A percentile compares a stretch with the other conserved stretches of the same genome.
phyloP scores from a whole-genome alignment of 2,888 invertebrate species.

The Tinea semifulvella region DNA sequence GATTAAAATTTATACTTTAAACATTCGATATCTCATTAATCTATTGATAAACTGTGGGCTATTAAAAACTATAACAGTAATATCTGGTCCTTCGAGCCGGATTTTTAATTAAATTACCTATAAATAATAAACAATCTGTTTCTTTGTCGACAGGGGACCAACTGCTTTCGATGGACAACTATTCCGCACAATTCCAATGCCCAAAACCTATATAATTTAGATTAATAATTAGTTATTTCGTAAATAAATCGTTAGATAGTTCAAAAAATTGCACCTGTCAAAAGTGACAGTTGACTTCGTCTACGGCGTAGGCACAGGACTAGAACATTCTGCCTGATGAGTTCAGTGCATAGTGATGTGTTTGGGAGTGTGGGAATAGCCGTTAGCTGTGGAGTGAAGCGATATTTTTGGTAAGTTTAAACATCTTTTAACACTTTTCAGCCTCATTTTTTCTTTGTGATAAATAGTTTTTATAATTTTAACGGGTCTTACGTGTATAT shows the following conservation, averaged over 20 bases:
- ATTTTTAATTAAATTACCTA: not conserved
- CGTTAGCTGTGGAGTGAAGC: not conserved
- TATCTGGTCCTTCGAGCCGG: no score
- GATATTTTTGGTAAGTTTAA: not conserved
- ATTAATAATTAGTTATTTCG: not conserved
- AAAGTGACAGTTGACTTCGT: constrained; percentile 3
- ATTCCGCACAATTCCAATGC: constrained; percentile 2
- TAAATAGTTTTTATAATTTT: no score
- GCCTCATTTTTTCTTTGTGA: no score
- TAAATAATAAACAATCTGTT: not conserved
- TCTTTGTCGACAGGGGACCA: not conserved
- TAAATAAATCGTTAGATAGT: not conserved
- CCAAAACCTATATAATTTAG: not conserved
- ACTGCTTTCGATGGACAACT: not conserved
- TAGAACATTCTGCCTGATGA: not conserved
- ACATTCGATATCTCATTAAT: no score
- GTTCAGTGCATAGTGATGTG: not conserved
- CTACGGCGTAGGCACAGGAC: not conserved
- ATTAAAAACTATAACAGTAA: no score
- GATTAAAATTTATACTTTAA: no score
- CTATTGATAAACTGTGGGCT: no score
- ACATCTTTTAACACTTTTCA: no score
- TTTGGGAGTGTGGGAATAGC: not conserved
- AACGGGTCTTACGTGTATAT: no score
- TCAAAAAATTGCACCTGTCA: not conserved